Percentiles rank a stretch among this genome's conserved stretches.
These are phyloP conservation scores for Calephelis virginiensis DNA, from an alignment of 1,140 invertebrate genomes.

Conservation along the genomic window DNA sequence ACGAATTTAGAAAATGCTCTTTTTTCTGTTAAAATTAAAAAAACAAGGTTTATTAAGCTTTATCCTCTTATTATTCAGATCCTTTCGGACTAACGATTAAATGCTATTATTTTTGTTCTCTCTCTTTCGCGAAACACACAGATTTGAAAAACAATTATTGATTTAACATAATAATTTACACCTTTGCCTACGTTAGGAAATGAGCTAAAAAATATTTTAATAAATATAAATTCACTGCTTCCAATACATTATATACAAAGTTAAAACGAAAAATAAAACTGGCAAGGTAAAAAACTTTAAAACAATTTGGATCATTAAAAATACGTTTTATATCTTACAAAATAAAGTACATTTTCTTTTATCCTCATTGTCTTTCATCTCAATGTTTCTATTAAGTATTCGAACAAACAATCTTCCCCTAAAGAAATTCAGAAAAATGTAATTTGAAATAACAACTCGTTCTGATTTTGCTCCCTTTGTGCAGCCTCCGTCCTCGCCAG, in stretches of 20 bases:
- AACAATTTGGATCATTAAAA: constrained; percentile 30
- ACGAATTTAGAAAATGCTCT: too few relatives aligned
- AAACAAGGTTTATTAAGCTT: too few relatives aligned
- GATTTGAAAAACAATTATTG: too few relatives aligned
- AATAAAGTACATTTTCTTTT: constrained; percentile 38
- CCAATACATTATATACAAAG: constrained; percentile 18
- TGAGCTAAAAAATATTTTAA: too few relatives aligned
- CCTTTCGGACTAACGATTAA: too few relatives aligned
- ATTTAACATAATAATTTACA: too few relatives aligned
- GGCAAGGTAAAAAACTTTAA: constrained; percentile 41
- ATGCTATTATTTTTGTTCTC: too few relatives aligned
- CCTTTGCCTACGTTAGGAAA: too few relatives aligned
- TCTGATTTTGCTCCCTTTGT: constrained; percentile 44
- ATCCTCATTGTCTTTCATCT: constrained; percentile 28
- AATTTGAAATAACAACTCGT: constrained; percentile 59
- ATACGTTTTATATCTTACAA: constrained; percentile 23
- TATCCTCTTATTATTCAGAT: too few relatives aligned
- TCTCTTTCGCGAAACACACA: too few relatives aligned
- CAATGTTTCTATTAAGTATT: constrained; percentile 59
- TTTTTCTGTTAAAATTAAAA: too few relatives aligned
- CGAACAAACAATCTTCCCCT: constrained; percentile 49
- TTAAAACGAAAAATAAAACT: constrained; percentile 52
- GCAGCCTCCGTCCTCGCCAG: constrained; percentile 11
- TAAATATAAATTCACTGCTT: not conserved
- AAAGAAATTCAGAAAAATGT: constrained; percentile 57